phyloP scores from a whole-genome alignment of 2,797 vertebrate species.

The Phataginus tetradactyla region DNA sequence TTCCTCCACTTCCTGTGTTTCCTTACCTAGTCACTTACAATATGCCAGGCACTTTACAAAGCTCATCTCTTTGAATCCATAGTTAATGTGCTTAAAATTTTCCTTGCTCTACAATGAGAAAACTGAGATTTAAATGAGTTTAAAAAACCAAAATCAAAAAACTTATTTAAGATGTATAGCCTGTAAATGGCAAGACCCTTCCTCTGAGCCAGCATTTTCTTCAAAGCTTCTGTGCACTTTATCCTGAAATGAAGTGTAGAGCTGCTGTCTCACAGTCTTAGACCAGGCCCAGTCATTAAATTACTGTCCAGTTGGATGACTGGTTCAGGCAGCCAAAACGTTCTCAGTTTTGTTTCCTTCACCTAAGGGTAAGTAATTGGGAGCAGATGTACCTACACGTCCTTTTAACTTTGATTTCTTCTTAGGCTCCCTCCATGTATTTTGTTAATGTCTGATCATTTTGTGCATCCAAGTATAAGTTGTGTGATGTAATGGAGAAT shows the following conservation, averaged over 20 bases:
- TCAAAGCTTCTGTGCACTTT: neutral
- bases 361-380: neutral
- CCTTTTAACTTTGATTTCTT: slow-evolving; percentile 32
- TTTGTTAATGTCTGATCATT: slow-evolving; percentile 20
- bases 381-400: neutral
- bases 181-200: neutral
- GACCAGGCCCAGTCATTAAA: neutral
- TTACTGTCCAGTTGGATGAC: neutral
- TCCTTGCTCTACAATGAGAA: slow-evolving; percentile 13
- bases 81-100: slow-evolving; percentile 13
- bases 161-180: neutral
- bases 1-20: slow-evolving; percentile 25
- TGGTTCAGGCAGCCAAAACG: neutral
- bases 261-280: neutral
- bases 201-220: neutral
- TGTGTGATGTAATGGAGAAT: neutral
- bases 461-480: neutral
- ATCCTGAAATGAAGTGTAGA: neutral
- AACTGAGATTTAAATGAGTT: slow-evolving; percentile 1
- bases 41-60: neutral
- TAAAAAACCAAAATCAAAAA: neutral
- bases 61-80: neutral
- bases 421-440: neutral
- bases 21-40: slow-evolving; percentile 9
- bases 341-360: slow-evolving; percentile 17